Evolutionary conservation across 2,888 invertebrate species (phyloP), one percentile per base, ranked within the genome.

Genomic region (Andricus curvator): DNA sequence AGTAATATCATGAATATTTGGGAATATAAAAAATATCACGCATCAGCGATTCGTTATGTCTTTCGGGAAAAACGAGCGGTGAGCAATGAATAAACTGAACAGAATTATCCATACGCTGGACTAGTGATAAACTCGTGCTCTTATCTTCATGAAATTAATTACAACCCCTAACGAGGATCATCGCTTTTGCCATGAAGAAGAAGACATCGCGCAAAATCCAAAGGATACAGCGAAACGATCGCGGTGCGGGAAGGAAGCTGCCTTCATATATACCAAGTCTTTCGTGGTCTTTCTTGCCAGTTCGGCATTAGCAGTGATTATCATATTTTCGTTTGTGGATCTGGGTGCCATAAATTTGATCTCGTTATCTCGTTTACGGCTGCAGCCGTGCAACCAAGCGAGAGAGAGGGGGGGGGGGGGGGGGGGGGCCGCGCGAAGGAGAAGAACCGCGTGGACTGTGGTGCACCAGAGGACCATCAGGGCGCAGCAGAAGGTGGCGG

Each of bases 291-390:
- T 84, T 84, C 85, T 85, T 82, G 86, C 86, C 87, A 84, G 85
- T 89, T 89, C 86, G 89, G 91, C 90, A 91, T 91, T 91, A 91
- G 90, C 88, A 85, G 88, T 88, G 91, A 92, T 92, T 91, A 91
- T 92, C 91, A 90, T 91, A 92, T 91, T 91, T 91, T 91, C 88
- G 91, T 90, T 88, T 88, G 85, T 85, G 88, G 88, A 91, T 91
- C 91, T 89, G 89, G 88, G 85, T 88, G 89, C 90, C 91, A 92
- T 92, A 92, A 92, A 92, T 92, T 92, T 92, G 91, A 92, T 92
- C 92, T 92, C 92, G 92, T 92, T 92, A 92, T 92, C 92, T 92
- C 91, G 91, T 91, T 92, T 91, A 90, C 90, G 89, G 88, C 87
- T 88, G 87, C 86, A 88, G 85, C 84, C 85, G 85, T 86, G 86